Conservation (phyloP, 2,797 vertebrate species). For the Macrochelys suwanniensis region DNA sequence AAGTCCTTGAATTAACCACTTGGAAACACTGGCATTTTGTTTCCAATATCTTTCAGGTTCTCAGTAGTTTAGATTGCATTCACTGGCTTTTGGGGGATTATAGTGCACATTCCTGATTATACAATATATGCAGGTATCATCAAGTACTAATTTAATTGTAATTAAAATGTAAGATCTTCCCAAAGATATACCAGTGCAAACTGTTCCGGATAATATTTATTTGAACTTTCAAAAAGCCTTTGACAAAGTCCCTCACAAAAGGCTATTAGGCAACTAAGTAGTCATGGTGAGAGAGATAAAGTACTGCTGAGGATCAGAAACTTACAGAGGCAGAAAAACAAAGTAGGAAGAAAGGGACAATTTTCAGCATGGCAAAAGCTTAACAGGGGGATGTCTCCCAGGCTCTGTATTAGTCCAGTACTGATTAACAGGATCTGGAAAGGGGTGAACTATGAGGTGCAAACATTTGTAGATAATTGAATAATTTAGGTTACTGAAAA, state of each 20-base stretch:
- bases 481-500: neutral
- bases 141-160: constrained; percentile 66
- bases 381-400: neutral
- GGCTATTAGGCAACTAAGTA: constrained; percentile 23
- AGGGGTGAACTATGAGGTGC: neutral
- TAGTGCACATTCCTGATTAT: constrained; percentile 41
- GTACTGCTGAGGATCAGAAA: neutral
- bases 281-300: neutral
- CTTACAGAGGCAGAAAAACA: neutral
- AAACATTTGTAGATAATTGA: neutral
- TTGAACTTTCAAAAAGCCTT: constrained; percentile 25
- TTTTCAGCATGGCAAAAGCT: neutral
- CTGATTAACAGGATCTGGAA: neutral
- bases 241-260: constrained; percentile 32
- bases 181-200: constrained; percentile 33
- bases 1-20: constrained; percentile 57
- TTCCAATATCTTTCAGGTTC: constrained; percentile 45
- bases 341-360: neutral
- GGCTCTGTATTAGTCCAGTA: neutral
- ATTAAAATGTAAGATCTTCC: constrained; percentile 57
- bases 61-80: constrained; percentile 38
- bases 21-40: constrained; percentile 56
- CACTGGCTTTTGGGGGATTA: constrained; percentile 55
- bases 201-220: constrained; percentile 21
- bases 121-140: constrained; percentile 46